Percentiles rank a stretch among this genome's conserved stretches.
Conservation (phyloP, 2,113 vertebrate species). For the Aegotheles bennettii region DNA sequence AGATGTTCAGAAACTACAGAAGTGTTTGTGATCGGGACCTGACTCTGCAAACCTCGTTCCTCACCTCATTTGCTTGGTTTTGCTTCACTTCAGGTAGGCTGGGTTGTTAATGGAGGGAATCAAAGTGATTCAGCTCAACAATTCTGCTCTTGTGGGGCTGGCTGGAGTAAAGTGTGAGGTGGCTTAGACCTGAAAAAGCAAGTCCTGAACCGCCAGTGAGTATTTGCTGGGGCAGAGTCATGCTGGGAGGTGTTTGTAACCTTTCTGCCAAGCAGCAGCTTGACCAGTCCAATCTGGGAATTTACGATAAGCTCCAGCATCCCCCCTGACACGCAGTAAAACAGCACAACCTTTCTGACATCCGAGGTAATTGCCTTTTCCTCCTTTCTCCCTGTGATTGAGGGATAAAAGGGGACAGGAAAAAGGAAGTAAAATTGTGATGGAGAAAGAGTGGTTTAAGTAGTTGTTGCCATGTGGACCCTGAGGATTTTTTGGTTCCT, state of each 20-base stretch:
- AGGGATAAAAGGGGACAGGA: not conserved
- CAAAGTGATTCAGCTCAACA: not conserved
- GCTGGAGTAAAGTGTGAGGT: not conserved
- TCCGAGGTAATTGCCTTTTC: not conserved
- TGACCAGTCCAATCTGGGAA: not conserved
- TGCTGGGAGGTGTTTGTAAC: not conserved
- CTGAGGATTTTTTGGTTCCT: not conserved
- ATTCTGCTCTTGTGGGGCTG: not conserved
- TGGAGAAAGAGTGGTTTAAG: not conserved
- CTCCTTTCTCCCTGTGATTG: too few relatives aligned
- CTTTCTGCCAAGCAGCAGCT: not conserved
- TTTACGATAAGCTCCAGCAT: not conserved
- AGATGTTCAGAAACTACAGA: not conserved
- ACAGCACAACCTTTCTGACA: not conserved
- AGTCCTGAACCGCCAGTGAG: not conserved
- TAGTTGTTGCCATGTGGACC: accelerated
- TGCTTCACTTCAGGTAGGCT: not conserved
- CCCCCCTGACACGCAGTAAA: not conserved
- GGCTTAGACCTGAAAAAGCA: not conserved
- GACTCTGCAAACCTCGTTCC: not conserved
- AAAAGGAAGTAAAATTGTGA: not conserved
- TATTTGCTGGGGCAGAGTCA: not conserved
- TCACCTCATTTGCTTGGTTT: not conserved
- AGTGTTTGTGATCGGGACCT: not conserved
- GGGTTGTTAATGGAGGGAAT: not conserved